These are phyloP conservation scores for Cyclopterus lumpus DNA, from an alignment of 2,797 vertebrate genomes.

Conservation along the genomic window DNA sequence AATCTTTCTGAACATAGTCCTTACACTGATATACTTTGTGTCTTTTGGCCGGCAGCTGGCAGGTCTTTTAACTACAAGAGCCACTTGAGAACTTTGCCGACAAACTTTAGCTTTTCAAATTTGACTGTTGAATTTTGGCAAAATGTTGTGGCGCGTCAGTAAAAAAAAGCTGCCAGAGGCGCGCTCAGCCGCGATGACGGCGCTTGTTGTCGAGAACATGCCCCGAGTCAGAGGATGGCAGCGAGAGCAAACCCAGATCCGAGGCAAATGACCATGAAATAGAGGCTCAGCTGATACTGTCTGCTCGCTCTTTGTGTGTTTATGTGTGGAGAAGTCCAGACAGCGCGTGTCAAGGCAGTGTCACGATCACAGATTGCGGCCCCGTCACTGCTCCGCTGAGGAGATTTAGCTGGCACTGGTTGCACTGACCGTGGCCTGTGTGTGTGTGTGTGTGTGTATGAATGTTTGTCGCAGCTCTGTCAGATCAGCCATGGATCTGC, in stretches of 20 bases:
- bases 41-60: neutral
- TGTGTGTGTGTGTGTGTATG: constrained; percentile 12
- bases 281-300: constrained; percentile 36
- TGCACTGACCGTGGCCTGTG: constrained; percentile 41
- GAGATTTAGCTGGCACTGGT: constrained; percentile 69
- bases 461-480: constrained; percentile 61
- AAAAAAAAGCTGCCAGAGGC: neutral
- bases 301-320: constrained; percentile 19
- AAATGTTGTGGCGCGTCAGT: constrained; percentile 24
- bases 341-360: constrained; percentile 69
- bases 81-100: constrained; percentile 28
- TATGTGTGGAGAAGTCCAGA: constrained; percentile 53
- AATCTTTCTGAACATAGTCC: neutral
- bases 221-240: constrained; percentile 48
- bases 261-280: constrained; percentile 54
- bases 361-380: constrained; percentile 77
- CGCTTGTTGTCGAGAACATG: constrained; percentile 31
- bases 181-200: constrained; percentile 23
- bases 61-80: neutral
- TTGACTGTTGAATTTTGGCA: constrained; percentile 23
- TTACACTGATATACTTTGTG: neutral
- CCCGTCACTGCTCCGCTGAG: constrained; percentile 64
- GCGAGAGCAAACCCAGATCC: constrained; percentile 36
- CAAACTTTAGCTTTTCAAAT: constrained; percentile 32
- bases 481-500: constrained; percentile 66